Percentiles rank a stretch among this genome's conserved stretches.
Evolutionary conservation across 1,140 invertebrate genomes (phyloP).

Genomic region (Bombus ignitus): DNA sequence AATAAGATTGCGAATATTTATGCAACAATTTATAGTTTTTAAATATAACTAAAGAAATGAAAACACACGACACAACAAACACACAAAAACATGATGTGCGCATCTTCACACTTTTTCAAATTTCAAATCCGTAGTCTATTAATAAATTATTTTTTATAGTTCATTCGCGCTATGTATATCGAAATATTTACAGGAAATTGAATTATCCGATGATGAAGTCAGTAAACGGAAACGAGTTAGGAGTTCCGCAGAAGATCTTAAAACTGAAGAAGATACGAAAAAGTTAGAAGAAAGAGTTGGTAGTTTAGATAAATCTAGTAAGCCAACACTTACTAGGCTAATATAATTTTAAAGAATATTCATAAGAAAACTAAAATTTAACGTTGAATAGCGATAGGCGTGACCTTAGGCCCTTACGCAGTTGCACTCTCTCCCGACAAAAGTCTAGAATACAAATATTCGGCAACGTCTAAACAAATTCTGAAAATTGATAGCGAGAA

Average conservation of each 20-base stretch:
- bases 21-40: not conserved
- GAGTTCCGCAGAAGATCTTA: not conserved
- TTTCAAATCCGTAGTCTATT: not conserved
- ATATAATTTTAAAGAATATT: not conserved
- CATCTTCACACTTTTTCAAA: no score
- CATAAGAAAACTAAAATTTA: not conserved
- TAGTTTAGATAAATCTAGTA: not conserved
- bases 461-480: not conserved
- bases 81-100: no score
- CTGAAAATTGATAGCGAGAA: not conserved
- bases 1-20: not conserved
- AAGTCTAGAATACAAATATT: not conserved
- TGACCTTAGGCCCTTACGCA: slow-evolving; percentile 22
- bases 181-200: not conserved
- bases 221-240: not conserved
- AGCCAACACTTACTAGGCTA: not conserved
- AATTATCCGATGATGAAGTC: not conserved
- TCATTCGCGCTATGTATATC: not conserved
- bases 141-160: not conserved
- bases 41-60: no score
- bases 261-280: not conserved
- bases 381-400: not conserved
- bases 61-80: no score
- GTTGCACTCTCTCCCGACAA: not conserved
- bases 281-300: slow-evolving; percentile 12